Evolutionary conservation across 1,140 invertebrate species (phyloP).

Genomic region (Drosophila setifemur): DNA sequence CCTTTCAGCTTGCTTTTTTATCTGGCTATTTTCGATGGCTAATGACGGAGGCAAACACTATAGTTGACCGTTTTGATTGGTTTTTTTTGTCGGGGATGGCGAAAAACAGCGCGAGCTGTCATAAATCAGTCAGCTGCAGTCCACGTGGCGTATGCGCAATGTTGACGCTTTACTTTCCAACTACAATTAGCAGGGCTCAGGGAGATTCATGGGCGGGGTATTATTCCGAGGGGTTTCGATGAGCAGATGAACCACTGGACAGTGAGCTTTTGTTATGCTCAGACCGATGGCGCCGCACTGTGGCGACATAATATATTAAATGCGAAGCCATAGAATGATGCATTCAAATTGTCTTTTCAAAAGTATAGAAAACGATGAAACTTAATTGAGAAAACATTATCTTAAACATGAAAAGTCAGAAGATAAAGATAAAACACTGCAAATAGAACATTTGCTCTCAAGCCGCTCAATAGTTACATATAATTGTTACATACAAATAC

Average conservation of each 20-base stretch:
- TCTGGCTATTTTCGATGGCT: slow-evolving; percentile 10
- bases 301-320: neutral
- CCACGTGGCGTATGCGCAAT: slow-evolving; percentile 65
- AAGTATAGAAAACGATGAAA: no score
- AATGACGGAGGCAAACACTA: slow-evolving; percentile 27
- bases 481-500: no score
- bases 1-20: slow-evolving; percentile 10
- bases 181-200: slow-evolving; percentile 51
- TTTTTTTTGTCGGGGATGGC: no score
- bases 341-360: no score
- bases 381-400: no score
- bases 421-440: no score
- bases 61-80: slow-evolving; percentile 20
- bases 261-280: slow-evolving; percentile 14
- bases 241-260: neutral
- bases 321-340: no score
- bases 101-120: neutral
- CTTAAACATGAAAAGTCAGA: no score
- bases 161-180: slow-evolving; percentile 41
- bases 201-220: neutral
- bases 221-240: neutral
- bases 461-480: no score
- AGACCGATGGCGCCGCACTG: slow-evolving; percentile 53
- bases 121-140: slow-evolving; percentile 50
- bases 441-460: no score